These are phyloP conservation scores for Oreochromis niloticus DNA, from an alignment of 2,113 vertebrate genomes.

Conservation along the genomic window DNA sequence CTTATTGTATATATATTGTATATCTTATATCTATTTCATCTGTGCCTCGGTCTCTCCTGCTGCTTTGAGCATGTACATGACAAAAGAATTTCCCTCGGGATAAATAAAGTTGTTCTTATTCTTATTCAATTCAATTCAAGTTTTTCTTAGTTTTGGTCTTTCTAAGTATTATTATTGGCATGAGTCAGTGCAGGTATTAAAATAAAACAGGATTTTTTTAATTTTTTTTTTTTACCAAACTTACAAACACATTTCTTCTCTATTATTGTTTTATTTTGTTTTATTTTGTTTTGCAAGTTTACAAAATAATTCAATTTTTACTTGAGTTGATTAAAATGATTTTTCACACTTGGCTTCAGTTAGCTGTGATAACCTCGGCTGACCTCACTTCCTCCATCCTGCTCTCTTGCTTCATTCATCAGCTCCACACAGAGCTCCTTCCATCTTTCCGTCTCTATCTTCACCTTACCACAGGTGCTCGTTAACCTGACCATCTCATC, in stretches of 20 bases:
- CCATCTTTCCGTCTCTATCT: too few species aligned
- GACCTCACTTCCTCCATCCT: background rate
- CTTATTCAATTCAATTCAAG: background rate
- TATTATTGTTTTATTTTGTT: background rate
- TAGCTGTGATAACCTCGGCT: background rate
- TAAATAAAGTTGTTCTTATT: too few species aligned
- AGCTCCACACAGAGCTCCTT: background rate
- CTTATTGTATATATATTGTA: too few species aligned
- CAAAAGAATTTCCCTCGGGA: too few species aligned
- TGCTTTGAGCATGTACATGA: too few species aligned
- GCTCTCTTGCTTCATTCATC: background rate
- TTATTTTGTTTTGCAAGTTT: background rate
- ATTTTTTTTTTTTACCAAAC: too few species aligned
- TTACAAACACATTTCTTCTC: background rate
- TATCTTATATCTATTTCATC: too few species aligned
- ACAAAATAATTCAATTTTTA: rapidly evolving
- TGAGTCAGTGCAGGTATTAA: background rate
- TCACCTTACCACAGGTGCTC: background rate
- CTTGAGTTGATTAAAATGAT: background rate
- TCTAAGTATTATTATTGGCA: background rate
- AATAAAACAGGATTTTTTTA: background rate
- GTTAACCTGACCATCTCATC: background rate
- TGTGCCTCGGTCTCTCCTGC: too few species aligned
- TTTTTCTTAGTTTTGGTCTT: background rate
- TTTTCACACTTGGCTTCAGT: background rate